phyloP scores from a whole-genome alignment of 2,888 invertebrate genomes.

The Polyommatus icarus region DNA sequence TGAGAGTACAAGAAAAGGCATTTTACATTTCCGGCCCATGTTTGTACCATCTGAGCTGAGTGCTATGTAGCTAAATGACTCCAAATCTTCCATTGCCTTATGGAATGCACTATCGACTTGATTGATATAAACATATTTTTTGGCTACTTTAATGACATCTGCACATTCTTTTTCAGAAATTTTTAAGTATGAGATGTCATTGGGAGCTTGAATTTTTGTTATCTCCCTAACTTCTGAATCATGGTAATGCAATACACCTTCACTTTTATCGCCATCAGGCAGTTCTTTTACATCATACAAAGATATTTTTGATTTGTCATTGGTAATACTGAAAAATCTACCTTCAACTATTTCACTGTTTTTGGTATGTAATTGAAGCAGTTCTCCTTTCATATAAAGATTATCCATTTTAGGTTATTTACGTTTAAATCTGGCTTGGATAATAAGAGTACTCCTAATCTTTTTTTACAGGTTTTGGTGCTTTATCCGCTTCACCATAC shows the following conservation, averaged over 20 bases:
- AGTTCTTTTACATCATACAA: slow-evolving; percentile 68
- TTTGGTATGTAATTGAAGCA: slow-evolving; percentile 71
- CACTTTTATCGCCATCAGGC: slow-evolving; percentile 55
- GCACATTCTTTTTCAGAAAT: slow-evolving; percentile 70
- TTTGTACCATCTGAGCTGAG: slow-evolving; percentile 72
- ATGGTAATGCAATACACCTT: slow-evolving; percentile 68
- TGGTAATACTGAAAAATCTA: slow-evolving; percentile 68
- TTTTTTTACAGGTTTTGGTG: slow-evolving; percentile 67
- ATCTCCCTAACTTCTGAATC: slow-evolving; percentile 68
- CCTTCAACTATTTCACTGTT: slow-evolving; percentile 69
- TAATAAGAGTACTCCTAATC: slow-evolving; percentile 50
- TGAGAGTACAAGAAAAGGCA: slow-evolving; percentile 71
- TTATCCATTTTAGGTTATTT: slow-evolving; percentile 62
- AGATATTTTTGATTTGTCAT: slow-evolving; percentile 71
- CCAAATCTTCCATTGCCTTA: slow-evolving; percentile 65
- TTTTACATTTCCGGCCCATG: slow-evolving; percentile 74
- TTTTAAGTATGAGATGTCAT: slow-evolving; percentile 60
- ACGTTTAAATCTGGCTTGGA: slow-evolving; percentile 34
- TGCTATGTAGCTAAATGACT: slow-evolving; percentile 59
- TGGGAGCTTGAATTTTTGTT: slow-evolving; percentile 62
- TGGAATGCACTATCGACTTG: slow-evolving; percentile 70
- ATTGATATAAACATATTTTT: slow-evolving; percentile 70
- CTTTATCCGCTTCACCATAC: slow-evolving; percentile 81
- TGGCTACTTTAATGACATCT: slow-evolving; percentile 64
- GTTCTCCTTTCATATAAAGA: slow-evolving; percentile 72